Evolutionary conservation across 2,888 invertebrate genomes (phyloP).

Genomic region (Sarcophaga carnaria): DNA sequence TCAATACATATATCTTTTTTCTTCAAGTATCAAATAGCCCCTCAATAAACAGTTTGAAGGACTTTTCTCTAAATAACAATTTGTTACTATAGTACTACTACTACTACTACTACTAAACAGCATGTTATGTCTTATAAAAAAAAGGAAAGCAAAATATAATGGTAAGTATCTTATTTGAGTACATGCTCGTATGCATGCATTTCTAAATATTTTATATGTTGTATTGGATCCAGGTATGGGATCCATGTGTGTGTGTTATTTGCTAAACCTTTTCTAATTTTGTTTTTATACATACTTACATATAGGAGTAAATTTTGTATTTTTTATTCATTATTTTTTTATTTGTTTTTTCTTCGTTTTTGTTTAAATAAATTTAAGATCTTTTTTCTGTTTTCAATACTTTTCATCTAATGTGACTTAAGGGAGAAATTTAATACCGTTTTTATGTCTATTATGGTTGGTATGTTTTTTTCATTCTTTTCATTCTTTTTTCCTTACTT

Average conservation of each 20-base stretch:
- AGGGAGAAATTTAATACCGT: conserved; percentile 46
- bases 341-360: conserved; percentile 21
- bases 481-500: not conserved
- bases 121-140: too few species aligned
- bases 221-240: too few species aligned
- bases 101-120: too few species aligned
- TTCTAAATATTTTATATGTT: too few species aligned
- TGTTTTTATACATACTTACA: not conserved
- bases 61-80: not conserved
- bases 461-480: not conserved
- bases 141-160: too few species aligned
- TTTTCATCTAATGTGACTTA: conserved; percentile 43
- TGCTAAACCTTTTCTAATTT: conserved; percentile 3
- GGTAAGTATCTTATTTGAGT: too few species aligned
- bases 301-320: not conserved
- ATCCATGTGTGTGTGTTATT: not conserved
- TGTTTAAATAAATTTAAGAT: conserved; percentile 23
- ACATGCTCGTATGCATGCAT: too few species aligned
- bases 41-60: conserved; percentile 7
- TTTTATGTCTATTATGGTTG: not conserved
- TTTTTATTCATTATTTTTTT: not conserved
- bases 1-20: not conserved
- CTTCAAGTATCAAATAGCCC: not conserved
- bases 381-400: conserved; percentile 8
- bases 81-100: not conserved